Conservation (phyloP, 2,113 vertebrate genomes). For the Amazona guildingii region DNA sequence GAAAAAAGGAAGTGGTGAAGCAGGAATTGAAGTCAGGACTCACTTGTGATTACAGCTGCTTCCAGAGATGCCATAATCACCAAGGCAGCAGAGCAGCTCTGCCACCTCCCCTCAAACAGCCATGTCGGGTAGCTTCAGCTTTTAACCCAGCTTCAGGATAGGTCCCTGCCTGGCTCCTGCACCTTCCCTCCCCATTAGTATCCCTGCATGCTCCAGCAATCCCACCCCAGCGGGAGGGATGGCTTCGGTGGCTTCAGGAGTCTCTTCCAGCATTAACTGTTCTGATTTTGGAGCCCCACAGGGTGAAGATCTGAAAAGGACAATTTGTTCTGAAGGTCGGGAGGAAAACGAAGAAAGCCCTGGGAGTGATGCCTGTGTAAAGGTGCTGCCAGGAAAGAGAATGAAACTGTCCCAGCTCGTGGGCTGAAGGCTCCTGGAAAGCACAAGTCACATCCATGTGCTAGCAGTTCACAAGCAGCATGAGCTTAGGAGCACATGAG, state of each 20-base stretch:
- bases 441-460: accelerated
- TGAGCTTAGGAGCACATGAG: no score
- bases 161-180: not conserved
- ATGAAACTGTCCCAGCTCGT: accelerated
- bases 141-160: not conserved
- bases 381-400: not conserved
- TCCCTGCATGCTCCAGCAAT: not conserved
- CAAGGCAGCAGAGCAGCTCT: not conserved
- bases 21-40: not conserved
- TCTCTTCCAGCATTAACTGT: constrained; percentile 39
- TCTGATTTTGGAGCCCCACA: not conserved
- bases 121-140: not conserved
- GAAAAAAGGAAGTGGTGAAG: not conserved
- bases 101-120: not conserved
- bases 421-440: not conserved
- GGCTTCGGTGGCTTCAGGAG: constrained; percentile 22
- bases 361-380: accelerated
- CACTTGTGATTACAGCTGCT: not conserved
- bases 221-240: not conserved
- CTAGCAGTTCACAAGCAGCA: not conserved
- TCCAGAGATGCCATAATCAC: accelerated
- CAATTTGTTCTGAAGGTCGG: not conserved
- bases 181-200: not conserved
- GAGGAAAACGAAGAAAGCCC: not conserved
- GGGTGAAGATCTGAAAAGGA: not conserved